Conservation (phyloP, 2,113 vertebrate genomes). For the Triplophysa dalaica region DNA sequence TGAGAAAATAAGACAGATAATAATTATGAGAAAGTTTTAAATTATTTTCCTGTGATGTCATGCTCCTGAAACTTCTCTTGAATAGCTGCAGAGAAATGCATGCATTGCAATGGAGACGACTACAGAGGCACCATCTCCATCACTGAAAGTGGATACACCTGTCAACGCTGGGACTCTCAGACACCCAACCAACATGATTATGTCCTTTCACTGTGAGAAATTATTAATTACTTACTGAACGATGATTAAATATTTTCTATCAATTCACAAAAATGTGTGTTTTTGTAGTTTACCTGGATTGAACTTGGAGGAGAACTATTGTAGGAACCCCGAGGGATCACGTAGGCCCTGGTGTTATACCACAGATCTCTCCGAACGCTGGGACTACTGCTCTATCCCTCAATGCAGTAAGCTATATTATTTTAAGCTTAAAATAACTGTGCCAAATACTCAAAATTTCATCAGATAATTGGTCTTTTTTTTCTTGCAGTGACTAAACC, state of each 20-base stretch:
- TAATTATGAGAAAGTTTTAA: too few species aligned
- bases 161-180: too few species aligned
- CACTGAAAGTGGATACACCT: too few species aligned
- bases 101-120: too few species aligned
- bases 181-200: slow-evolving; percentile 83
- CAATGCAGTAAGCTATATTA: slow-evolving; percentile 75
- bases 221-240: not conserved
- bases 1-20: too few species aligned
- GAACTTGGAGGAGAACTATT: slow-evolving; percentile 87
- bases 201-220: slow-evolving; percentile 79
- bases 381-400: slow-evolving; percentile 87
- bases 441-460: not conserved
- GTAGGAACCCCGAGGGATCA: slow-evolving; percentile 74
- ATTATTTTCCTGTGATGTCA: too few species aligned
- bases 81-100: too few species aligned
- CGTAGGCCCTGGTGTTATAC: slow-evolving; percentile 90
- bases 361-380: slow-evolving; percentile 76
- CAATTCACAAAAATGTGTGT: accelerated
- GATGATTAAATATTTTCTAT: not conserved
- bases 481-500: slow-evolving; percentile 71
- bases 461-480: not conserved
- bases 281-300: slow-evolving; percentile 83
- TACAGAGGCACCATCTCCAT: too few species aligned
- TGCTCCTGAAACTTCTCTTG: too few species aligned
- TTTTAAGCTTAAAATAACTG: not conserved